Evolutionary conservation across 2,888 invertebrate genomes (phyloP).

Genomic region (Coelinius sp.): DNA sequence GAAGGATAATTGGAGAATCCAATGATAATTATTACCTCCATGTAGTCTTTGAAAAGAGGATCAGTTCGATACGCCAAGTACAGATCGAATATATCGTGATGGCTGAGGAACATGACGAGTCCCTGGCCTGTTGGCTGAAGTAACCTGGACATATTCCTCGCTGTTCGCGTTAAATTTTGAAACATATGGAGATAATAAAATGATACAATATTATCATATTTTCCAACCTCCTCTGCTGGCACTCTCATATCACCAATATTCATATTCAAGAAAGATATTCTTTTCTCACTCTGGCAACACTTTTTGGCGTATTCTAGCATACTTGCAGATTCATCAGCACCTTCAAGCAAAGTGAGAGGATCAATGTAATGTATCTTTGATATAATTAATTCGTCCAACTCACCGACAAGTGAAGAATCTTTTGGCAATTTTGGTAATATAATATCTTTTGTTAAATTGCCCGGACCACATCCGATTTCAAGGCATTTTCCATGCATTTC

Average conservation of each 20-base stretch:
- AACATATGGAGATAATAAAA: constrained; percentile 88
- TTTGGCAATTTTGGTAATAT: constrained; percentile 76
- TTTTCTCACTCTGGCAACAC: constrained; percentile 73
- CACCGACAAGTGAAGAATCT: constrained; percentile 69
- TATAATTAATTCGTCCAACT: constrained; percentile 73
- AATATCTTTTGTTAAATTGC: constrained; percentile 78
- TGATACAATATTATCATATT: constrained; percentile 81
- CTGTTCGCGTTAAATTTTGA: constrained; percentile 79
- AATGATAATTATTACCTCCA: constrained; percentile 72
- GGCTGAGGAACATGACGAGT: constrained; percentile 79
- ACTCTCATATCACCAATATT: constrained; percentile 75
- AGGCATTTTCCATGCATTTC: constrained; percentile 65
- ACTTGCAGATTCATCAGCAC: constrained; percentile 79
- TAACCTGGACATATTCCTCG: constrained; percentile 78
- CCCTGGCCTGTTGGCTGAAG: constrained; percentile 80
- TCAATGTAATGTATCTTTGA: constrained; percentile 61
- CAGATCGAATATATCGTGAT: constrained; percentile 79
- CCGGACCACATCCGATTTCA: constrained; percentile 84
- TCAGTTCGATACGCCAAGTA: constrained; percentile 76
- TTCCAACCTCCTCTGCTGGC: constrained; percentile 70
- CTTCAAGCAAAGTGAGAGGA: constrained; percentile 64
- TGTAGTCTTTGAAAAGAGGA: constrained; percentile 77
- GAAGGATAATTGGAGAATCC: no score
- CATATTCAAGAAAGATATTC: constrained; percentile 69
- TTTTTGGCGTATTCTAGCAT: constrained; percentile 80